Base-by-base conservation (phyloP, 1,140 invertebrate species). In the Zaprionus nigranus region DNA sequence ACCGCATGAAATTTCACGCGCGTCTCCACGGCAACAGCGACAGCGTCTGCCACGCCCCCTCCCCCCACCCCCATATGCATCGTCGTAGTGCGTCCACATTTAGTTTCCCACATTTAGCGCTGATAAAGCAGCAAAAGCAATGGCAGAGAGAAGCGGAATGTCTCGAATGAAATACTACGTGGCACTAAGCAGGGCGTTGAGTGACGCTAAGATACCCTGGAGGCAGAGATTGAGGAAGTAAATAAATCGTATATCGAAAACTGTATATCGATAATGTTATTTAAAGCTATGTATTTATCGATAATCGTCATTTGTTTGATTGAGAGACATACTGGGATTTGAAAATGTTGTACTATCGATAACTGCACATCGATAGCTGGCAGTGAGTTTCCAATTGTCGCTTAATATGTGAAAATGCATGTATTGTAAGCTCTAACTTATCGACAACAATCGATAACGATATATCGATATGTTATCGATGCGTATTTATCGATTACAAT, bases 71-170 rank as follows among this genome's bases (percentile, higher is more conserved):
- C 2, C 17, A 17, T 1, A 46, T 24, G 58, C 56, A 58, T 28
- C 34, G 53, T 28, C 46, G 30, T 53, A 64, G 20, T 11, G 65
- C 78, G 84, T 70, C 82, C 78, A 78, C 75, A 78, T 78, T 81
- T 77, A 49, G 46, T 20, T 51, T 51, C 46, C 46, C 46, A 51
- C 46, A 51, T 51, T 49, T 51, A 78, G 59, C 43, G 73, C 82
- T 85, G 82, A 85, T 75, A 71, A 78, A 57, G 82, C 74, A 74
- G 38, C 46, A 13, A 51, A 24, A 60, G 22, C 53, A 54, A 30
- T 2, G 15, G 15, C 9, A 34, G 30, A 49, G 46, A 24, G 64
- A 68, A 49, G 26, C 61, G 59, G 36, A 56, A 46, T n/a, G 62
- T n/a, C 28, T 56, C 22, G 38, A 65, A 17, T 43, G 20, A 54